Conservation (phyloP, 1,140 invertebrate genomes). For the Dryas iulia region DNA sequence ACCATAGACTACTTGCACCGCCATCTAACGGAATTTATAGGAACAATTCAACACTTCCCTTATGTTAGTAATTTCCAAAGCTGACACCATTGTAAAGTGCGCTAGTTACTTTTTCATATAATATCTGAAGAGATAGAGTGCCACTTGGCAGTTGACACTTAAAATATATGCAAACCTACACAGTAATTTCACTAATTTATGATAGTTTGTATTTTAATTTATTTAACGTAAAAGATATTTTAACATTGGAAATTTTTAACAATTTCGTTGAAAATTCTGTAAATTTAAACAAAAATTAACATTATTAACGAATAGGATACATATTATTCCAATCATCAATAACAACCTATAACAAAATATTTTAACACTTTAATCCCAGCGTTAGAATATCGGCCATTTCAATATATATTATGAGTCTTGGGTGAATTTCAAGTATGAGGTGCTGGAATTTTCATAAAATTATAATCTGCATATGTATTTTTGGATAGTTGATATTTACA, state of each 20-base stretch:
- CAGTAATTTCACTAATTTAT: neutral
- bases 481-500: no score
- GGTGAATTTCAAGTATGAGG: no score
- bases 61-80: constrained; percentile 10
- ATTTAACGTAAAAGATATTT: neutral
- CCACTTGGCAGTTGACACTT: neutral
- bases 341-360: no score
- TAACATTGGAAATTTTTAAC: neutral
- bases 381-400: no score
- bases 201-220: neutral
- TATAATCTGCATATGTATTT: neutral
- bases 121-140: neutral
- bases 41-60: neutral
- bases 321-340: no score
- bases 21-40: constrained; percentile 7
- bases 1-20: neutral
- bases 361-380: no score
- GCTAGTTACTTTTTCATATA: neutral
- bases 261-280: neutral
- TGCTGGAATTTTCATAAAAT: no score
- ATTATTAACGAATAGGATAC: no score
- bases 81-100: constrained; percentile 2
- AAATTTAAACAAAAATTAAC: no score
- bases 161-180: neutral
- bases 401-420: no score